Percentiles rank a stretch among this genome's conserved stretches.
phyloP scores from a whole-genome alignment of 2,888 invertebrate species.

The Chirona hameri region DNA sequence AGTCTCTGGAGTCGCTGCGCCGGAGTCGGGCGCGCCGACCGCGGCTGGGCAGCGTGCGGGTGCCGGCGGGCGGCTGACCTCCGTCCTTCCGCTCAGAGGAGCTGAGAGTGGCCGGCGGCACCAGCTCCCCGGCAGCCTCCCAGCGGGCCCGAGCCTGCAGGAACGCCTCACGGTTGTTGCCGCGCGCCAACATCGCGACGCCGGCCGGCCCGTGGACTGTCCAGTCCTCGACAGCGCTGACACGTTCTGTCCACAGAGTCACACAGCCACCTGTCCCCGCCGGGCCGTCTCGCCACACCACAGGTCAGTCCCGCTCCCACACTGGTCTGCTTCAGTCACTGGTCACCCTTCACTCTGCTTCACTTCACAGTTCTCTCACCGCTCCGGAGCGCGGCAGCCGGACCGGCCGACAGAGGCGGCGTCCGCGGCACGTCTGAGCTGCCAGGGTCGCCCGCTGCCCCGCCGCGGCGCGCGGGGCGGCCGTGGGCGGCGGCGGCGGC shows the following conservation, averaged over 20 bases:
- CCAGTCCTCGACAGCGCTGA: too few relatives aligned
- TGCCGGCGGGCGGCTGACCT: background rate
- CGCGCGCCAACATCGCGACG: constrained; percentile 9
- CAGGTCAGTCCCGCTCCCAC: too few relatives aligned
- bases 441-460: background rate
- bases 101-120: background rate
- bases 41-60: background rate
- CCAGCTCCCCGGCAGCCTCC: background rate
- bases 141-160: background rate
- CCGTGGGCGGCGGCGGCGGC: background rate
- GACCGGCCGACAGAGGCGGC: background rate
- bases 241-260: too few relatives aligned
- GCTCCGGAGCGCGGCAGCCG: background rate
- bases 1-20: constrained; percentile 1
- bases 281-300: too few relatives aligned
- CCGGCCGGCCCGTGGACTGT: too few relatives aligned
- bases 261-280: too few relatives aligned
- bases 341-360: too few relatives aligned
- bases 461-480: background rate
- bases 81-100: too few relatives aligned
- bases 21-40: background rate
- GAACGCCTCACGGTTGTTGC: background rate
- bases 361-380: too few relatives aligned
- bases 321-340: too few relatives aligned
- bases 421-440: background rate